Evolutionary conservation across 2,888 invertebrate species (phyloP).

Genomic region (Dendrolimus pini): DNA sequence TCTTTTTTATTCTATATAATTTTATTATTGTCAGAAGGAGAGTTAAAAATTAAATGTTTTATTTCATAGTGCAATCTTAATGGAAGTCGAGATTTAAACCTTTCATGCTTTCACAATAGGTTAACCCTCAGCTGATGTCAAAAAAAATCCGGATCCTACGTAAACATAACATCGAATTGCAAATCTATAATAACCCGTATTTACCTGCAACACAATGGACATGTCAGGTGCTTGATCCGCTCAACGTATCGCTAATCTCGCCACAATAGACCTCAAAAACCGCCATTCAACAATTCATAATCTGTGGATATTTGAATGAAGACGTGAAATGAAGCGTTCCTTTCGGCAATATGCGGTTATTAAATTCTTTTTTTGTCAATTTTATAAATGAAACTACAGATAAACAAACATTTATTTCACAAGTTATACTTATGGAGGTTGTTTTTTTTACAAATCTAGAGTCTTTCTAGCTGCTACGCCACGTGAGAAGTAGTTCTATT

Average conservation of each 20-base stretch:
- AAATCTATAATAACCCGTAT: constrained; percentile 29
- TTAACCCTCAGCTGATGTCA: background rate
- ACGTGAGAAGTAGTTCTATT: too few species aligned
- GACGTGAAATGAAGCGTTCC: constrained; percentile 40
- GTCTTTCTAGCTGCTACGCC: too few species aligned
- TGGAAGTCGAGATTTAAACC: too few species aligned
- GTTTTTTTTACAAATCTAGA: too few species aligned
- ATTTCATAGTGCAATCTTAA: too few species aligned
- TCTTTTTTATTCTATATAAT: too few species aligned
- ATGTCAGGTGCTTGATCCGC: constrained; percentile 69
- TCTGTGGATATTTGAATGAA: constrained; percentile 47
- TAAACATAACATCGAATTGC: constrained; percentile 47
- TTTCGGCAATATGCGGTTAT: constrained; percentile 58
- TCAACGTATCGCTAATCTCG: constrained; percentile 51
- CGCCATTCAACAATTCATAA: constrained; percentile 60
- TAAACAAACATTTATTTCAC: too few species aligned
- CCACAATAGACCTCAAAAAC: constrained; percentile 51
- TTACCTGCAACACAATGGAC: constrained; percentile 53
- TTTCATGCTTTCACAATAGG: too few species aligned
- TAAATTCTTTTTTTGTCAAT: constrained; percentile 34
- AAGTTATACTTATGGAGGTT: too few species aligned
- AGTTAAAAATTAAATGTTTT: too few species aligned
- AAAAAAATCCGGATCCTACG: constrained; percentile 30
- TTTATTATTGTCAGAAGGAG: too few species aligned
- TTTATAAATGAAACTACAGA: too few species aligned